Conservation (phyloP, 2,888 invertebrate species). For the Drosophila nr. medialis region DNA sequence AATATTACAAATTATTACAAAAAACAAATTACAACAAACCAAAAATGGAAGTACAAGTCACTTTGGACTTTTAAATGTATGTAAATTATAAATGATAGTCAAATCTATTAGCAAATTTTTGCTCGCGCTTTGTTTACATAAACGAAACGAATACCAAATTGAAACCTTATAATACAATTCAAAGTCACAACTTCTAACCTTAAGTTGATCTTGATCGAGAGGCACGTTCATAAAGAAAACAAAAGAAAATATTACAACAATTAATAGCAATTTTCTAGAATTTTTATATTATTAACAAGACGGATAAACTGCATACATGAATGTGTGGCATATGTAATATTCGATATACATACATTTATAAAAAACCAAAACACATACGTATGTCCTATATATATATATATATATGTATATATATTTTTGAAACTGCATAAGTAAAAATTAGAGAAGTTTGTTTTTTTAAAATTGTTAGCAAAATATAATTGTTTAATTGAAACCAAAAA, state of each 20-base stretch:
- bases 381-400: constrained; percentile 52
- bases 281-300: constrained; percentile 78
- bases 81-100: constrained; percentile 66
- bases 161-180: constrained; percentile 39
- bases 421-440: constrained; percentile 63
- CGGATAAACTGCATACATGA: constrained; percentile 47
- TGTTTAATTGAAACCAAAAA: constrained; percentile 45
- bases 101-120: constrained; percentile 83
- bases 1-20: constrained; percentile 49
- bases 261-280: constrained; percentile 83
- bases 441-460: constrained; percentile 53
- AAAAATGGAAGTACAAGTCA: constrained; percentile 52
- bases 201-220: constrained; percentile 53
- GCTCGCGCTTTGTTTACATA: constrained; percentile 82
- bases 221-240: constrained; percentile 53
- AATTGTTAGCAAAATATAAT: constrained; percentile 54
- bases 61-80: constrained; percentile 67
- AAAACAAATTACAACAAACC: constrained; percentile 44
- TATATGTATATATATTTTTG: constrained; percentile 66
- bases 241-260: constrained; percentile 38
- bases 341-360: constrained; percentile 42
- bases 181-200: constrained; percentile 50
- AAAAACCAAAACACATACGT: constrained; percentile 14
- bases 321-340: constrained; percentile 50
- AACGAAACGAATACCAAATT: constrained; percentile 21